These are phyloP conservation scores for Halcyon smyrnensis DNA, from an alignment of 2,797 vertebrate species.

Conservation along the genomic window DNA sequence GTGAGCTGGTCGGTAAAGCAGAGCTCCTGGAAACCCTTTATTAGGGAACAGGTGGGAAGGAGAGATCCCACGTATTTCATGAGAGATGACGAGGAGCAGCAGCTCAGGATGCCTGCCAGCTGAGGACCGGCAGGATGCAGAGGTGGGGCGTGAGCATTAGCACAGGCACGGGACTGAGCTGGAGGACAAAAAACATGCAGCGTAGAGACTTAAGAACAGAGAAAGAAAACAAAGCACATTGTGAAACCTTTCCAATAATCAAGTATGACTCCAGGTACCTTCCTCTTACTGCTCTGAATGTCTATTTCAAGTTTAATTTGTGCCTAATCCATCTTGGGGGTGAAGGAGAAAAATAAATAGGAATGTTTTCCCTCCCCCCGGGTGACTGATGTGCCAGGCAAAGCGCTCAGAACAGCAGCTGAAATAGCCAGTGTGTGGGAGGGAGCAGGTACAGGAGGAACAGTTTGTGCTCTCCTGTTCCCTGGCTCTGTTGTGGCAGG, in stretches of 20 bases:
- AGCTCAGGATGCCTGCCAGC: neutral
- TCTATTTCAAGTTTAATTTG: neutral
- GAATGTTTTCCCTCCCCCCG: fast-evolving
- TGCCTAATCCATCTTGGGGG: neutral
- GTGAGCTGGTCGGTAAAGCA: neutral
- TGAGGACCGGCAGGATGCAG: constrained; percentile 2
- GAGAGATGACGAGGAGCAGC: neutral
- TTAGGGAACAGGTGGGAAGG: neutral
- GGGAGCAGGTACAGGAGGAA: neutral
- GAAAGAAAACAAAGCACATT: constrained; percentile 5
- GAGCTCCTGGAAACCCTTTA: neutral
- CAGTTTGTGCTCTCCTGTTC: too few relatives aligned
- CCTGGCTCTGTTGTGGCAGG: too few relatives aligned
- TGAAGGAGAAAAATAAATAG: neutral
- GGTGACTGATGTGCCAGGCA: neutral
- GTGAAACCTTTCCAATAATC: neutral
- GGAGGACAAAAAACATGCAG: neutral
- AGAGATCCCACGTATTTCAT: neutral
- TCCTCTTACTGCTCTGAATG: neutral
- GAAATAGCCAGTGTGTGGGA: neutral
- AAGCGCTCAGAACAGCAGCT: neutral
- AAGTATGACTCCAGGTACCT: neutral
- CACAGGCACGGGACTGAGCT: neutral
- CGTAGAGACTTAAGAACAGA: neutral
- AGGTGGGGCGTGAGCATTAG: neutral